Evolutionary conservation across 2,888 invertebrate species (phyloP).

Genomic region (Eilema caniola): DNA sequence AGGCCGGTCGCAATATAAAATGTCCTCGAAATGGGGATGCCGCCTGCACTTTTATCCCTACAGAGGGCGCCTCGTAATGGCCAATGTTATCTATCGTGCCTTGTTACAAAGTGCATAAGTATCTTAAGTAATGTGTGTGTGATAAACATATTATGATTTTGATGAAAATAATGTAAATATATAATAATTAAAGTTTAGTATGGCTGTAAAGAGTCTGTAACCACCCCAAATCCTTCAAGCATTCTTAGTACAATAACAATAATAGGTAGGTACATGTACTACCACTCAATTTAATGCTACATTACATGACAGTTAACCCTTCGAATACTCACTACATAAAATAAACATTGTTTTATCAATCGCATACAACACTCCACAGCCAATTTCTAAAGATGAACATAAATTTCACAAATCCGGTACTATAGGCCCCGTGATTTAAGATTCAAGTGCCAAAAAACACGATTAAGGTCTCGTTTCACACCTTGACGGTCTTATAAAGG

Average conservation of each 20-base stretch:
- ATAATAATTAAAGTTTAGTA: no score
- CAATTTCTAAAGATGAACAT: constrained; percentile 26
- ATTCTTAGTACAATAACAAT: not conserved
- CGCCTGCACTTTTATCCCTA: no score
- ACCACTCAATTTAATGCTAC: constrained; percentile 11
- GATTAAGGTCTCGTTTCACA: constrained; percentile 63
- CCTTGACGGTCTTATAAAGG: constrained; percentile 62
- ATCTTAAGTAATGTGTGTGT: no score
- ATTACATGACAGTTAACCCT: constrained; percentile 11
- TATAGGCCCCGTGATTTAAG: constrained; percentile 35
- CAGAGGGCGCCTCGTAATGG: no score
- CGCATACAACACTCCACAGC: not conserved
- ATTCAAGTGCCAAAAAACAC: constrained; percentile 48
- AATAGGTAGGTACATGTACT: not conserved
- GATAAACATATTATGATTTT: no score
- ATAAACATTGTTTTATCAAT: constrained; percentile 10
- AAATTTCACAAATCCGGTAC: constrained; percentile 31
- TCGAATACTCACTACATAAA: constrained; percentile 7
- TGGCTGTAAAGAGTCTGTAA: not conserved
- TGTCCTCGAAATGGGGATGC: no score
- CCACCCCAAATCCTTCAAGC: not conserved
- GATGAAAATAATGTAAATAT: no score
- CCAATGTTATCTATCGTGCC: no score
- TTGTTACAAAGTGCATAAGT: no score
- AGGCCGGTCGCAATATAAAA: no score